Evolutionary conservation across 2,797 vertebrate species (phyloP).

Genomic region (Percopsis omiscomaycus): DNA sequence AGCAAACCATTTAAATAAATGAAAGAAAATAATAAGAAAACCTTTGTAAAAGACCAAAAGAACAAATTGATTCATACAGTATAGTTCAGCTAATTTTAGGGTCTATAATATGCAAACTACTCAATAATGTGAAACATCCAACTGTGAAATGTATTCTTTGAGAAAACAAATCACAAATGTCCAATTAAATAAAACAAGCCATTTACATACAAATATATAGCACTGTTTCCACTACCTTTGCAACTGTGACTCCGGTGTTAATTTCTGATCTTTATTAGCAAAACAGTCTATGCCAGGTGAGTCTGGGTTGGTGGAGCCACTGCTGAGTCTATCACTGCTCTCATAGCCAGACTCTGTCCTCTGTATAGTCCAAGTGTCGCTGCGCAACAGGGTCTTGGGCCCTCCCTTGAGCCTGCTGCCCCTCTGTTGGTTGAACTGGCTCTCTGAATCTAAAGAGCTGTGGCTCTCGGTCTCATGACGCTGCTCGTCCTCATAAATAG

Average conservation of each 20-base stretch:
- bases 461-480: slow-evolving; percentile 87
- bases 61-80: too few species aligned
- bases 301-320: slow-evolving; percentile 89
- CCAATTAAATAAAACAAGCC: too few species aligned
- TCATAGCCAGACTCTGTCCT: slow-evolving; percentile 95
- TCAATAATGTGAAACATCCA: not conserved
- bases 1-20: not conserved
- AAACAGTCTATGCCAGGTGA: slow-evolving; percentile 83
- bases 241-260: slow-evolving; percentile 68
- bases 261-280: slow-evolving; percentile 66
- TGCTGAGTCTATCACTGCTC: slow-evolving; percentile 92
- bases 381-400: slow-evolving; percentile 76
- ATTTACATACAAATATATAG: not conserved
- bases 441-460: slow-evolving; percentile 86
- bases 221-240: slow-evolving; percentile 79
- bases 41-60: too few species aligned
- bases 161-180: not conserved
- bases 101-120: not conserved
- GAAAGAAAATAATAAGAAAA: not conserved
- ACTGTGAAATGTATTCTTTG: not conserved
- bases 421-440: slow-evolving; percentile 70
- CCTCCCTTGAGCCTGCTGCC: slow-evolving; percentile 71
- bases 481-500: slow-evolving; percentile 94
- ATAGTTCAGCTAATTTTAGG: too few species aligned
- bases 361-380: slow-evolving; percentile 89